Conservation (phyloP, 2,113 vertebrate species). For the Grammomys surdaster region DNA sequence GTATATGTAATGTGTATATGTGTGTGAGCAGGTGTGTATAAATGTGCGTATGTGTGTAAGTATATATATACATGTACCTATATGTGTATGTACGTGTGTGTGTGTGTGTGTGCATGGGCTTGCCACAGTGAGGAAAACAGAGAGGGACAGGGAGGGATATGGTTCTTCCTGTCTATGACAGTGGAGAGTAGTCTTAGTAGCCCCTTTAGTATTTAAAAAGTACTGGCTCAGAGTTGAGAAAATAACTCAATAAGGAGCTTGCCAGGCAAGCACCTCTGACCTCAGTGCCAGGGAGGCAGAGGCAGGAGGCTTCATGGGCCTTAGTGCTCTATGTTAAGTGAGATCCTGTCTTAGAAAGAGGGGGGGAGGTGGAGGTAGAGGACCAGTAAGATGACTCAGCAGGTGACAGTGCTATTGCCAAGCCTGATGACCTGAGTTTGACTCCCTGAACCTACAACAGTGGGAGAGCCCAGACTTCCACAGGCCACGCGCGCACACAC, state of each 20-base stretch:
- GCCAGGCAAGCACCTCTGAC: background rate
- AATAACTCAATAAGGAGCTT: background rate
- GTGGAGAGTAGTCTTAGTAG: background rate
- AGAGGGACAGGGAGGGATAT: background rate
- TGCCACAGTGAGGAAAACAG: background rate
- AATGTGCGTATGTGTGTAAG: background rate
- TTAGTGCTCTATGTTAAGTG: background rate
- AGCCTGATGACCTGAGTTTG: background rate
- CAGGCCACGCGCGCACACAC: background rate
- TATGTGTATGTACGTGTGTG: background rate
- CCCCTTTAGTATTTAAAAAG: slow-evolving; percentile 23
- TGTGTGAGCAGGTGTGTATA: background rate
- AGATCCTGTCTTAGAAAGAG: background rate
- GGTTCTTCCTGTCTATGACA: background rate
- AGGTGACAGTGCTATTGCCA: background rate
- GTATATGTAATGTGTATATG: background rate
- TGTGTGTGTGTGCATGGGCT: background rate
- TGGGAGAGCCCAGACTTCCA: background rate
- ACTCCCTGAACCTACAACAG: too few species aligned
- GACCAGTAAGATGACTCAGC: background rate
- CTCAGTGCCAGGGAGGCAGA: background rate
- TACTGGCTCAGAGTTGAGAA: background rate
- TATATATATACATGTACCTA: background rate
- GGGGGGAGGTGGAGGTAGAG: background rate
- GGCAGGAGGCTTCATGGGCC: background rate